A percentile compares a stretch with the other conserved stretches of the same genome.
phyloP scores from a whole-genome alignment of 1,140 invertebrate genomes.

The Trichonephila clavipes region DNA sequence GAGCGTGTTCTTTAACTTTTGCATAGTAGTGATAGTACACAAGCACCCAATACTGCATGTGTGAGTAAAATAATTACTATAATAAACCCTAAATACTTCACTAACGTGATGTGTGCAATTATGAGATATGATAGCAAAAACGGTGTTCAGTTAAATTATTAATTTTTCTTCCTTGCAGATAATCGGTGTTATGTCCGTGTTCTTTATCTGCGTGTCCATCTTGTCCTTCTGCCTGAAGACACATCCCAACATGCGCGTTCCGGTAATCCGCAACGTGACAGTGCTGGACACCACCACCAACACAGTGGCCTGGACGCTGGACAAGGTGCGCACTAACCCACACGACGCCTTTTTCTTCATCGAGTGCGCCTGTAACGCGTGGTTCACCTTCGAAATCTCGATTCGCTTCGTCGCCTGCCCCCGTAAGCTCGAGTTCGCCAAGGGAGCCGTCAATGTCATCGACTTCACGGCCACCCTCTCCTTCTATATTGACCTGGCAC shows the following conservation, averaged over 20 bases:
- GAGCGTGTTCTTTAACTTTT: too few species aligned
- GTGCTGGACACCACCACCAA: conserved; percentile 78
- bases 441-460: conserved; percentile 97
- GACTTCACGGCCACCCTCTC: conserved; percentile 99
- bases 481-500: conserved; percentile 96
- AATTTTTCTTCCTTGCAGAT: conserved; percentile 80
- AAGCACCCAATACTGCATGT: too few species aligned
- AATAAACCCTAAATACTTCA: too few species aligned
- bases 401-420: conserved; percentile 93
- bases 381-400: conserved; percentile 96
- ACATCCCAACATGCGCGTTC: conserved; percentile 91
- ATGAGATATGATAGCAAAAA: too few species aligned
- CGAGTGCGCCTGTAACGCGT: conserved; percentile 95
- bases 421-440: conserved; percentile 94
- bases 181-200: conserved; percentile 92
- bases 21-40: too few species aligned
- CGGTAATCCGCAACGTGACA: conserved; percentile 84
- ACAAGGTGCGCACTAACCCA: conserved; percentile 88
- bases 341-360: conserved; percentile 94
- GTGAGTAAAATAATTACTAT: too few species aligned
- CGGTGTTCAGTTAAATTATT: too few species aligned
- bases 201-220: conserved; percentile 95
- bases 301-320: conserved; percentile 81
- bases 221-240: conserved; percentile 97
- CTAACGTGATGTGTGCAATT: too few species aligned